These are phyloP conservation scores for Pseudorhombus dupliciocellatus DNA, from an alignment of 2,113 vertebrate species.

Conservation along the genomic window DNA sequence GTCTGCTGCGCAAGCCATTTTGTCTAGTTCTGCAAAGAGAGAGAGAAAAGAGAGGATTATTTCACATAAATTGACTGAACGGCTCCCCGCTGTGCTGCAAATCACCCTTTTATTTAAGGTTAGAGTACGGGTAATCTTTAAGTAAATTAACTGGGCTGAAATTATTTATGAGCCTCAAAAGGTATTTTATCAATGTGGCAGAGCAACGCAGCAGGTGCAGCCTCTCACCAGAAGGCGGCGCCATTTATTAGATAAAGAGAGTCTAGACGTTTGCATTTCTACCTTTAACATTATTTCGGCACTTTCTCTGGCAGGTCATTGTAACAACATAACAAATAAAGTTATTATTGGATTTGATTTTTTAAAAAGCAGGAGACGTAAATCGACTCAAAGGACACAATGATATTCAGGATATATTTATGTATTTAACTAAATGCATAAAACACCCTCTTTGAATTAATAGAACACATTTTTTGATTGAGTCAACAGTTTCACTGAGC, in stretches of 20 bases:
- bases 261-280: slow-evolving; percentile 56
- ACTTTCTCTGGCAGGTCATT: slow-evolving; percentile 26
- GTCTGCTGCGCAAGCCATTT: slow-evolving; percentile 95
- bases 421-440: too few species aligned
- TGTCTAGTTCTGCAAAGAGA: slow-evolving; percentile 75
- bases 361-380: background rate
- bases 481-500: too few species aligned
- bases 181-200: background rate
- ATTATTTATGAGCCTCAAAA: slow-evolving; percentile 5
- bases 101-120: background rate
- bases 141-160: slow-evolving; percentile 11
- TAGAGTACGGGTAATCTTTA: background rate
- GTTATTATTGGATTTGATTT: background rate
- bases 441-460: too few species aligned
- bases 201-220: background rate
- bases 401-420: too few species aligned
- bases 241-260: slow-evolving; percentile 70
- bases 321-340: background rate
- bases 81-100: background rate
- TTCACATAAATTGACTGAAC: background rate
- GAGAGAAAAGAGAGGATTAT: slow-evolving; percentile 18
- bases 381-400: too few species aligned
- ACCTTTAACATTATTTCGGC: slow-evolving; percentile 19
- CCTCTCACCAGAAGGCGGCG: slow-evolving; percentile 71
- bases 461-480: too few species aligned